Percentiles rank a stretch among this genome's conserved stretches.
Conservation (phyloP, 2,113 vertebrate species). For the Oreocharis arfaki region DNA sequence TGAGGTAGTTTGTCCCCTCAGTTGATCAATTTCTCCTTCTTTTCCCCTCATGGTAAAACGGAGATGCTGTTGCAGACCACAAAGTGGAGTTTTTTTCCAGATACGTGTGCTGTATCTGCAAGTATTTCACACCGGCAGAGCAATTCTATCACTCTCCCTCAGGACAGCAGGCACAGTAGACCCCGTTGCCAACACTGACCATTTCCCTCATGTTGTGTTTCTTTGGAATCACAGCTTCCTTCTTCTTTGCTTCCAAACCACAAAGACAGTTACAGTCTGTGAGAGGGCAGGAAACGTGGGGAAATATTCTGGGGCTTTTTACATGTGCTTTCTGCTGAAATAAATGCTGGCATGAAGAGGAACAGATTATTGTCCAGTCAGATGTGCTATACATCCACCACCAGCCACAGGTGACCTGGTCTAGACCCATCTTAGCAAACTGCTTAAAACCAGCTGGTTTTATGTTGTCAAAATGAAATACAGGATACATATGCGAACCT, state of each 20-base stretch:
- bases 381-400: not conserved
- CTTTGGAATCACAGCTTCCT: not conserved
- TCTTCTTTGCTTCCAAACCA: not conserved
- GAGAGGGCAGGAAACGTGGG: not conserved
- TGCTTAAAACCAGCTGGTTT: not conserved
- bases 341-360: not conserved
- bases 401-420: not conserved
- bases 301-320: not conserved
- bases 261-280: not conserved
- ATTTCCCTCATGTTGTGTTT: not conserved
- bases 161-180: not conserved
- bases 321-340: not conserved
- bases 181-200: not conserved
- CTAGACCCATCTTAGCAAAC: not conserved
- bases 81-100: not conserved
- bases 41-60: not conserved
- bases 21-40: not conserved
- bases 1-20: not conserved
- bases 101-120: not conserved
- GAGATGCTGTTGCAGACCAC: not conserved
- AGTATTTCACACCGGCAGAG: fast-evolving
- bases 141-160: not conserved
- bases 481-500: not conserved
- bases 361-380: not conserved
- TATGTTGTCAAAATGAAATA: not conserved